These are phyloP conservation scores for Melanerpes aurifrons DNA, from an alignment of 2,113 vertebrate genomes.

Conservation along the genomic window DNA sequence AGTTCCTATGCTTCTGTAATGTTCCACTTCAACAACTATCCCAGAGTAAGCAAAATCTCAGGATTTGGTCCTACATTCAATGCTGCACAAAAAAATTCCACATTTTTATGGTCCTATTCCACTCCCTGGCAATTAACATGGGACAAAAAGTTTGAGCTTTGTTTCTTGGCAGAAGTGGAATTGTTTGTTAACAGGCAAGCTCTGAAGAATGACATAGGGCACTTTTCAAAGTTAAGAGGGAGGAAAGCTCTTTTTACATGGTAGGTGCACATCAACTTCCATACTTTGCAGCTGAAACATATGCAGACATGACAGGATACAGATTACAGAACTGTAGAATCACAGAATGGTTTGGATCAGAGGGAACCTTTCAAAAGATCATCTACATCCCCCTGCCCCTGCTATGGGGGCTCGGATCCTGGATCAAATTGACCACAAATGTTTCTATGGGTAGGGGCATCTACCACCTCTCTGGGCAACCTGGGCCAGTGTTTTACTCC, in stretches of 20 bases:
- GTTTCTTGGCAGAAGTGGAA: not conserved
- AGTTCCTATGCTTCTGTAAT: not conserved
- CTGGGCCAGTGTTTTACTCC: not conserved
- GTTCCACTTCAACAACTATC: not conserved
- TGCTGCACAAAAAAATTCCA: not conserved
- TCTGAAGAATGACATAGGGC: not conserved
- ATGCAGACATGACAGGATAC: not conserved
- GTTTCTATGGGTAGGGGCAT: not conserved
- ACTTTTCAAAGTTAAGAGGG: not conserved
- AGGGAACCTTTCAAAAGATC: not conserved
- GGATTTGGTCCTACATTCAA: not conserved
- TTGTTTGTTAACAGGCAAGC: not conserved
- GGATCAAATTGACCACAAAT: too few species aligned
- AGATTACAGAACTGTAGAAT: not conserved
- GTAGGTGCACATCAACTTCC: not conserved
- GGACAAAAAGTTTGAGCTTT: not conserved
- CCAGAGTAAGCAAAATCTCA: not conserved
- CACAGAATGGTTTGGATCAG: not conserved
- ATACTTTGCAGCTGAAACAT: not conserved
- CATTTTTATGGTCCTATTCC: not conserved
- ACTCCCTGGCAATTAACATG: not conserved
- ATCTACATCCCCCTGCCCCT: not conserved
- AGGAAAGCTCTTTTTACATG: not conserved
- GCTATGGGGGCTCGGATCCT: too few species aligned
- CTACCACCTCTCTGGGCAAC: not conserved